Evolutionary conservation across 2,888 invertebrate species (phyloP), one percentile per base, ranked within the genome.

Genomic region (Lasioglossum calceatum): DNA sequence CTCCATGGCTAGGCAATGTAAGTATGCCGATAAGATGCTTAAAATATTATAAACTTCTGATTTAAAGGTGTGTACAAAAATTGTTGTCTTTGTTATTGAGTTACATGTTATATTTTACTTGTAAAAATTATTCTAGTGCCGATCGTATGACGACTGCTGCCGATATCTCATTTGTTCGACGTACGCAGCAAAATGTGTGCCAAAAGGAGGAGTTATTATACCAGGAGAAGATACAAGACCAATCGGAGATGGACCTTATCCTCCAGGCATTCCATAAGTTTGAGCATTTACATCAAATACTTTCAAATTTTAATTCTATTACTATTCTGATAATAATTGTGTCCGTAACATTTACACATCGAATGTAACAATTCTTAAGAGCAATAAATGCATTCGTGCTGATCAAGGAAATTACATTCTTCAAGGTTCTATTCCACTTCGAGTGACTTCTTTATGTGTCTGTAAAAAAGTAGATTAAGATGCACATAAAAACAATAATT

Each of bases 121-220:
- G 4, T 61, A 39, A n/a, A 58, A 19, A 19, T 82, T 44, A 76
- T 86, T 81, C 27, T 47, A 93, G 92, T 92, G 92, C 54, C 67
- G 0, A 10, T 7, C 8, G 10, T 32, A 19, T 2, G 77, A 79
- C 4, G 73, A 27, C 27, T 92, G 93, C 42, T 93, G 93, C 27
- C 84, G 81, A 8, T 0, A 85, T 54, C 79, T 90, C 1, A 0
- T 58, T 5, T 93, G 93, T n/a, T 12, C 19, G 1, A 0, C 36
- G 1, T 91, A 92, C 54, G 0, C 0, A 14, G 86, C 81, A 4
- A 89, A 78, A 77, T 93, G 92, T 67, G 77, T 90, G 1, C 77
- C 76, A 14, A 72, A 73, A n/a, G 0, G 0, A 39, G 89, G 87
- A 67, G 0, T 85, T 5, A 76, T 80, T 39, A 2, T 87, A 32